Conservation (phyloP, 1,140 invertebrate species). For the Platyscapa corneri region DNA sequence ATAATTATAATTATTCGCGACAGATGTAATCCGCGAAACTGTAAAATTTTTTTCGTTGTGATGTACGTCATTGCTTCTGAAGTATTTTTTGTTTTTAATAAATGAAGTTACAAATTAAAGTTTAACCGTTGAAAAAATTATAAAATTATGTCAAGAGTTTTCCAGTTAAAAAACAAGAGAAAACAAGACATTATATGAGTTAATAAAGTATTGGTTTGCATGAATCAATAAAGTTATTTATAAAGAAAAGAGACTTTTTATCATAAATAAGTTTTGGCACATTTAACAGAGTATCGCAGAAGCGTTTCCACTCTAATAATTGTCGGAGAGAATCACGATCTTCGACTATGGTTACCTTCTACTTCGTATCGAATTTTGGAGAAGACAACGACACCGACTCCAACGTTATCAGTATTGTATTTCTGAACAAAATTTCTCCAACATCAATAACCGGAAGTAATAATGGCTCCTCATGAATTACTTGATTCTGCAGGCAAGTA, state of each 20-base stretch:
- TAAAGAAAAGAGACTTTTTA: background rate
- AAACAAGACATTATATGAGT: background rate
- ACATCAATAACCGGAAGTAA: constrained; percentile 51
- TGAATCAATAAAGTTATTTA: background rate
- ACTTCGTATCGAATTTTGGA: constrained; percentile 47
- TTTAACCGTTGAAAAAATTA: no score
- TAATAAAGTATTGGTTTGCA: background rate
- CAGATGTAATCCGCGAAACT: no score
- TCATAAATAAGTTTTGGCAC: background rate
- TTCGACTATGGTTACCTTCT: constrained; percentile 32
- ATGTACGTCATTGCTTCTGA: no score
- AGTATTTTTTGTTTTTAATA: no score
- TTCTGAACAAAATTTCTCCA: constrained; percentile 41
- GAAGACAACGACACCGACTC: background rate
- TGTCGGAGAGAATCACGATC: constrained; percentile 40
- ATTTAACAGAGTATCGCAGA: background rate
- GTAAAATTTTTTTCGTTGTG: no score
- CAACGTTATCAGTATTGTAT: constrained; percentile 50
- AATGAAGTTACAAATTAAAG: no score
- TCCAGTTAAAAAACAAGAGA: no score
- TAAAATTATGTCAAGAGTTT: no score
- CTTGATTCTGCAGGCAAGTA: constrained; percentile 44
- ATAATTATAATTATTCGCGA: no score
- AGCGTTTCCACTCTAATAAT: constrained; percentile 31
- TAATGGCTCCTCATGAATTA: constrained; percentile 49